Evolutionary conservation across 2,888 invertebrate species (phyloP).

Genomic region (Tromatobia lineatoria): DNA sequence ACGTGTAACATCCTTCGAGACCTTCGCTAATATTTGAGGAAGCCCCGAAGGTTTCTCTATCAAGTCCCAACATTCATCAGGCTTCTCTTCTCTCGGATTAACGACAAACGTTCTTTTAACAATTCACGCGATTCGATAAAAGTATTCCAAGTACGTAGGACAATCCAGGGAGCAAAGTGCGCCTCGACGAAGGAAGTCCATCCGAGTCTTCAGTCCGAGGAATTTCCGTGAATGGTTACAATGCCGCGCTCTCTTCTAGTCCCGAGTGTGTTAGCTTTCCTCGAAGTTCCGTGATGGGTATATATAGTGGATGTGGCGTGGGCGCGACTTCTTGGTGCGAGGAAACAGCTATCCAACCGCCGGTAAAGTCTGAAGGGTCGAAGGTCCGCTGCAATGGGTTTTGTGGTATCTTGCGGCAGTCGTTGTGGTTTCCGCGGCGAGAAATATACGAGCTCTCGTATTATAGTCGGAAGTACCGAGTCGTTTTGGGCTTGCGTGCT

Average conservation of each 20-base stretch:
- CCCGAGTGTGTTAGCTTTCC: slow-evolving; percentile 8
- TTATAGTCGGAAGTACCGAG: slow-evolving; percentile 20
- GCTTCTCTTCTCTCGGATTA: slow-evolving; percentile 47
- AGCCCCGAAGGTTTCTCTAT: slow-evolving; percentile 73
- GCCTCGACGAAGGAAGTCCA: background rate
- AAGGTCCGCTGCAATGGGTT: slow-evolving; percentile 30
- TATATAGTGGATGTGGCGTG: background rate
- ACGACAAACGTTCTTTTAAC: slow-evolving; percentile 20
- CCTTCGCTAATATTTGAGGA: slow-evolving; percentile 84
- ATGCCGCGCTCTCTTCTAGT: background rate
- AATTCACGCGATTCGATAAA: background rate
- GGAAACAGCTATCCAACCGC: slow-evolving; percentile 18
- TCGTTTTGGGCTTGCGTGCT: slow-evolving; percentile 55
- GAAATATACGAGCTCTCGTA: slow-evolving; percentile 60
- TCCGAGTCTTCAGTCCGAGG: slow-evolving; percentile 3
- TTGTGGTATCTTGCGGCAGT: slow-evolving; percentile 51
- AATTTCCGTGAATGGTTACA: slow-evolving; percentile 19
- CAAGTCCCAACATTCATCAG: slow-evolving; percentile 72
- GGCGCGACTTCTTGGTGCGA: slow-evolving; percentile 19
- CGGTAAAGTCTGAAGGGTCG: slow-evolving; percentile 50
- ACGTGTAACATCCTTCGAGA: slow-evolving; percentile 54
- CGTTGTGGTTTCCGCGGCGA: slow-evolving; percentile 46
- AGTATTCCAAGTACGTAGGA: slow-evolving; percentile 15
- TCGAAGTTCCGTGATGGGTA: slow-evolving; percentile 8
- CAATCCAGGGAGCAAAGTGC: slow-evolving; percentile 20